Evolutionary conservation across 2,888 invertebrate genomes (phyloP), one percentile per base, ranked within the genome.

Genomic region (Cephonodes hylas): DNA sequence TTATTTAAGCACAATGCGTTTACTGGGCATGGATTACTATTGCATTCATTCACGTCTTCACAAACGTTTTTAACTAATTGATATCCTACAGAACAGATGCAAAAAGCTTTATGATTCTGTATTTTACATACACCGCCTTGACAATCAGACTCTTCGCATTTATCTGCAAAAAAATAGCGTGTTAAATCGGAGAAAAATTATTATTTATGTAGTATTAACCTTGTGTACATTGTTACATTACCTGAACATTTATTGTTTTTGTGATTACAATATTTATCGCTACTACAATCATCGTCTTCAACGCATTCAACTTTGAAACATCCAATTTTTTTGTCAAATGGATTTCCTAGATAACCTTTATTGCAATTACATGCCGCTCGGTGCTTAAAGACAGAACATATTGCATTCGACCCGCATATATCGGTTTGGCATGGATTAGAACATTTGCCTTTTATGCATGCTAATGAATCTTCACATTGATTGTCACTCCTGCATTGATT

Each of bases 241-340:
- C 96, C 96, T 71, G 95, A 93, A 80, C 97, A 97, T 86, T 96
- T 97, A 81, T 97, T 96, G 58, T 93, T 95, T 72, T 94, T 94
- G 3, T 88, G 83, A 76, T 97, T 96, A 77, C 98, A 98, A 70
- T 94, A 94, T 83, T 96, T 96, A 66, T 96, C 96, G 34, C 78
- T 84, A 2, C 95, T 87, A 77, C 98, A 98, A 71, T 97, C 97
- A 42, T 94, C 93, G 79, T 96, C 94, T 46, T 94, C 94, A 1
- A 96, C 90, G 84, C 98, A 98, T 87, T 98, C 97, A 1, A 97
- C 98, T 86, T 96, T 96, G 82, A 97, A 97, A 78, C 97, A 98
- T 38, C 98, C 98, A 59, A 97, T 93, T 59, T 93, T 93, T 60
- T 93, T 90, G 76, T 97, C 96, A 61, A 94, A 93, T 3, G 97